Conservation (phyloP, 1,140 invertebrate genomes). For the Sarcophaga bullata region DNA sequence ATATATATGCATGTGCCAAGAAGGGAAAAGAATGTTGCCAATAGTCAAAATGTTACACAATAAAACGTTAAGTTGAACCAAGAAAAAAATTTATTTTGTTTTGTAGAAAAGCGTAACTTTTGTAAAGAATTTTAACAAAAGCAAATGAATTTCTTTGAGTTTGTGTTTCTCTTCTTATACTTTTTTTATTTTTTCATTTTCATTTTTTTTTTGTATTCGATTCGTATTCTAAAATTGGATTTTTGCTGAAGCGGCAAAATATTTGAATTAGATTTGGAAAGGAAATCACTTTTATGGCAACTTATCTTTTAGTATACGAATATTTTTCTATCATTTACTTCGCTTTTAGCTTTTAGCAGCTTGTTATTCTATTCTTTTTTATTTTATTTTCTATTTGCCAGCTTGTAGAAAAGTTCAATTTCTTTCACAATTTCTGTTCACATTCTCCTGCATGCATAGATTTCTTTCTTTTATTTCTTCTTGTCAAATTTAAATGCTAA, state of each 20-base stretch:
- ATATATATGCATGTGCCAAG: neutral
- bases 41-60: constrained; percentile 34
- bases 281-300: constrained; percentile 40
- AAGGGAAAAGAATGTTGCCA: neutral
- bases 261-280: constrained; percentile 38
- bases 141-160: constrained; percentile 38
- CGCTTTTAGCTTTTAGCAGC: constrained; percentile 25
- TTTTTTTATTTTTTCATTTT: constrained; percentile 1
- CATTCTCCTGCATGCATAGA: too few species aligned
- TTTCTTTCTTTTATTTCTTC: neutral
- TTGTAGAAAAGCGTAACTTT: neutral
- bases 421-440: neutral
- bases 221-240: constrained; percentile 36
- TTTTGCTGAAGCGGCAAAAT: constrained; percentile 40
- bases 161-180: neutral
- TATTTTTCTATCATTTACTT: constrained; percentile 31
- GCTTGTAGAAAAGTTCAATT: neutral
- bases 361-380: neutral
- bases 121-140: constrained; percentile 35
- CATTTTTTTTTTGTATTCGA: constrained; percentile 17
- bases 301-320: constrained; percentile 35
- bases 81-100: constrained; percentile 23
- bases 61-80: constrained; percentile 38
- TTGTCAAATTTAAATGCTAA: constrained; percentile 13
- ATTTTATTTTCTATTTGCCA: constrained; percentile 1